phyloP scores from a whole-genome alignment of 1,140 invertebrate genomes.

The Thereuonema tuberculata region DNA sequence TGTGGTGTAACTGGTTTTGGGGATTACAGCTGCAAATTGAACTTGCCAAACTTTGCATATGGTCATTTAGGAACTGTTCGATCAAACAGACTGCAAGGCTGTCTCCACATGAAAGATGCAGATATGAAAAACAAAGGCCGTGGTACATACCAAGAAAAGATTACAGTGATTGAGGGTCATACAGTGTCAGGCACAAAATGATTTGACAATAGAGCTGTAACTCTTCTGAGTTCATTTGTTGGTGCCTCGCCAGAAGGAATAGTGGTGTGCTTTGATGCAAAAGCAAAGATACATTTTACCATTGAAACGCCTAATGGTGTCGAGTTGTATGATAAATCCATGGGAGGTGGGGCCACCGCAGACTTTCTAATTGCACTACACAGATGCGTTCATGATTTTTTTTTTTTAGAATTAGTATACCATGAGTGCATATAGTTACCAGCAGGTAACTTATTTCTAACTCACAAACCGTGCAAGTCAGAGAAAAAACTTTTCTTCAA shows the following conservation, averaged over 20 bases:
- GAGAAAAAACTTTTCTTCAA: not conserved
- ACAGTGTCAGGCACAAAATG: not conserved
- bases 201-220: not conserved
- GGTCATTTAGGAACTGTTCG: not conserved
- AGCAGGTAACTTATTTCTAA: not conserved
- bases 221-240: not conserved
- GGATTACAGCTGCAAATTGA: not conserved
- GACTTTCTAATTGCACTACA: not conserved
- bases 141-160: not conserved
- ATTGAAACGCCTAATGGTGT: no score
- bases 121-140: not conserved
- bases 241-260: not conserved
- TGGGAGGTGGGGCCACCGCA: not conserved
- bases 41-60: not conserved
- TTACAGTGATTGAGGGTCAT: not conserved
- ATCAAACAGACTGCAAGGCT: not conserved
- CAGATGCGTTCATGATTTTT: not conserved
- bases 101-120: not conserved
- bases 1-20: not conserved
- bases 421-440: not conserved
- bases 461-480: not conserved
- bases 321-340: not conserved
- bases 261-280: not conserved
- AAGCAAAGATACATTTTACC: not conserved
- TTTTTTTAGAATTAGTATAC: not conserved